phyloP scores from a whole-genome alignment of 2,113 vertebrate species.

The Sciurus niger region DNA sequence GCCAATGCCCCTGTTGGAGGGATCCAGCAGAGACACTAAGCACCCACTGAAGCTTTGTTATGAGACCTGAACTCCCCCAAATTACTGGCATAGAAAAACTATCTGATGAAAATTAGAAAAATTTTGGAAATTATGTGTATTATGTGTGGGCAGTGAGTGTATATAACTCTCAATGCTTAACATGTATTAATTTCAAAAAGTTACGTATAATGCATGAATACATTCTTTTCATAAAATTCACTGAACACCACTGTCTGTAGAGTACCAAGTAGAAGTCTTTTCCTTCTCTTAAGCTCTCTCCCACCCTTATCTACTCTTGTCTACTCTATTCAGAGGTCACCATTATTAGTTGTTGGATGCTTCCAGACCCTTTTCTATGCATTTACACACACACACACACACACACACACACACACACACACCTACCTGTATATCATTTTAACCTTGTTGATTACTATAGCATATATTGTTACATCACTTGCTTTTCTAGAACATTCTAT shows the following conservation, averaged over 20 bases:
- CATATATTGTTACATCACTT: neutral
- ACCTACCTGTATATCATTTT: neutral
- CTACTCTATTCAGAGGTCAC: neutral
- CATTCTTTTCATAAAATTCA: neutral
- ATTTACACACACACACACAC: neutral
- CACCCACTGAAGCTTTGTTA: neutral
- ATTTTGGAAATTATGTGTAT: neutral
- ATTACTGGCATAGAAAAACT: neutral
- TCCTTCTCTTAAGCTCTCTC: neutral
- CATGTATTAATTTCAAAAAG: slow-evolving; percentile 17
- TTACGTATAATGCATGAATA: neutral
- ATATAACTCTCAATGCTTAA: slow-evolving; percentile 40
- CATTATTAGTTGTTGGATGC: neutral
- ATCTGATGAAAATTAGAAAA: neutral
- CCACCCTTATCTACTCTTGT: neutral
- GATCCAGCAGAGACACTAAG: neutral
- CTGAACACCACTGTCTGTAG: neutral
- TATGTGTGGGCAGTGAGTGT: neutral
- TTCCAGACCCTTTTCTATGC: neutral
- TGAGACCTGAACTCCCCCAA: neutral
- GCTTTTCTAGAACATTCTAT: neutral
- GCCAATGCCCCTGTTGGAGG: neutral
- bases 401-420: neutral
- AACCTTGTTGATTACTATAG: neutral
- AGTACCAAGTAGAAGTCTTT: neutral